Percentiles rank a stretch among this genome's conserved stretches.
Conservation (phyloP, 64 coral and sea anemone genomes). For the Actinia tenebrosa region DNA sequence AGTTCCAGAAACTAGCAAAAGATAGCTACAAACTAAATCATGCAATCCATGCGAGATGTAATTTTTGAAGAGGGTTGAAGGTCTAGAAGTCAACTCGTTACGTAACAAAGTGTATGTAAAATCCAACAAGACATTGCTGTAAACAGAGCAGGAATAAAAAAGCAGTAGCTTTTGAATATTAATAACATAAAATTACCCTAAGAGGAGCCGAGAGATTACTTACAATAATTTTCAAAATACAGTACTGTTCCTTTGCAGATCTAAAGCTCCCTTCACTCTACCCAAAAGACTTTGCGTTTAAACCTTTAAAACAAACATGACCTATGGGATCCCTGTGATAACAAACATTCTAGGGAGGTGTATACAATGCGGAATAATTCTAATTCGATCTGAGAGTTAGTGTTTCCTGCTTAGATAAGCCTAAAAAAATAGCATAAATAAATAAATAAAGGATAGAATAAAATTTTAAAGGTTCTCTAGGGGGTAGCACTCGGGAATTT, state of each 20-base stretch:
- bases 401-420: too few species aligned
- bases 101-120: background rate
- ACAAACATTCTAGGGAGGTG: background rate
- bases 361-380: too few species aligned
- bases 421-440: too few species aligned
- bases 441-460: too few species aligned
- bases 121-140: background rate
- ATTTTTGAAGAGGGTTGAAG: too few species aligned
- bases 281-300: background rate
- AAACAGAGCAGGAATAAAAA: background rate
- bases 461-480: background rate
- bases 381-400: too few species aligned
- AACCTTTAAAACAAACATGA: background rate
- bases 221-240: background rate
- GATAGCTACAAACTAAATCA: too few species aligned
- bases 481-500: background rate
- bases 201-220: background rate
- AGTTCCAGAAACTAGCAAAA: too few species aligned
- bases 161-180: background rate
- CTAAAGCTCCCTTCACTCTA: background rate
- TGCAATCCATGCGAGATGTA: too few species aligned
- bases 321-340: background rate
- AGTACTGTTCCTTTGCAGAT: background rate
- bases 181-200: background rate
- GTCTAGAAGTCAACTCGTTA: background rate